Base-by-base conservation (phyloP, 2,113 vertebrate genomes). In the Sorex fumeus region DNA sequence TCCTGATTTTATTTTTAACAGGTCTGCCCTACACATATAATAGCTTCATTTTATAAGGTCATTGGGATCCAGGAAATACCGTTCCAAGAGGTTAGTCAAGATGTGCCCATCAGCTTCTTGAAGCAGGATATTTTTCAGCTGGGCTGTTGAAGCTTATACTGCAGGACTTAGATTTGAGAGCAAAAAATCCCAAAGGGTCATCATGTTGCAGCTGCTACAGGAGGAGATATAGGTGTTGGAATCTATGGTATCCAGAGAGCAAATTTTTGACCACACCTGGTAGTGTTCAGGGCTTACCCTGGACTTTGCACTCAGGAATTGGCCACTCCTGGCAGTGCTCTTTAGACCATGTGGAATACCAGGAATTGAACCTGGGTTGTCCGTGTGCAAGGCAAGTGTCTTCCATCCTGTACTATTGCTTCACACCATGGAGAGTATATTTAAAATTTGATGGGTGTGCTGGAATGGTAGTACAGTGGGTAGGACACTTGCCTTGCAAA, bases 1-100 rank as follows among this genome's bases (percentile, higher is more conserved):
- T 95, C 91, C 84, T 87, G 77, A 28, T 57, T 81, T 91, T 91
- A 94, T 92, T 94, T 91, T 93, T 87, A 93, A 94, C 74, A 66
- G 72, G 80, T 75, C 87, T 88, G 84, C 81, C 81, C 62, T 74
- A 83, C 53, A 91, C 86, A 66, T 16, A 9, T 79, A 84, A 80
- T 36, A 81, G 77, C 70, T 87, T 82, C 36, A 82, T 83, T 91
- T 50, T 95, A 87, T 64, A 82, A 87, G 84, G 84, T 87, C 79
- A 70, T 8, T 10, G 66, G 79, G 67, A 87, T 93, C 82, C 64
- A 74, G 69, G 83, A 90, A 93, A 81, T 75, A 70, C 81, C 25
- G 4, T 90, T 94, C 91, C 34, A 81, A 36, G 16, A 53, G 47
- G 21, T 75, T 32, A 45, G 79, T 28, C 85, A 93, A 84, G 64